Evolutionary conservation across 2,113 vertebrate genomes (phyloP).

Genomic region (Catharus minimus): DNA sequence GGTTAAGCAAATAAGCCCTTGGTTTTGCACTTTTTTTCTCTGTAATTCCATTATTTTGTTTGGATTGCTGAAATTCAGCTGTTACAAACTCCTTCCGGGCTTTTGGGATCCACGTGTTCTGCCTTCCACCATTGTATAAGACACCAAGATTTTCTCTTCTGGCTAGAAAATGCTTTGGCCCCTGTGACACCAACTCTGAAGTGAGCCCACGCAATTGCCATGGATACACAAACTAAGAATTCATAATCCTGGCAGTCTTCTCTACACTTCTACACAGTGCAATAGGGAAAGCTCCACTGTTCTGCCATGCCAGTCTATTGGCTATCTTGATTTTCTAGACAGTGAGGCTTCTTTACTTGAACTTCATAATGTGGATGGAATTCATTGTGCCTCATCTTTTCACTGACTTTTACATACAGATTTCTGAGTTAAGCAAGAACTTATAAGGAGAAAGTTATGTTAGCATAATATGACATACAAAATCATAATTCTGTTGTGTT

Average conservation of each 20-base stretch:
- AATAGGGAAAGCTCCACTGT: not conserved
- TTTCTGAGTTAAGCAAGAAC: not conserved
- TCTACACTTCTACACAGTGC: not conserved
- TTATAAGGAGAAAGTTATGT: not conserved
- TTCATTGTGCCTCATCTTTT: not conserved
- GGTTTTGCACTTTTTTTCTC: not conserved
- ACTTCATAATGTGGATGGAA: not conserved
- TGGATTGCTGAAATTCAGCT: not conserved
- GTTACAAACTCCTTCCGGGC: not conserved
- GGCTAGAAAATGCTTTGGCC: not conserved
- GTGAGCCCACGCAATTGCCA: not conserved
- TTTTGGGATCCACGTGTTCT: not conserved
- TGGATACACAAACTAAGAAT: not conserved
- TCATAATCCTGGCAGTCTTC: not conserved
- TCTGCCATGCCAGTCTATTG: not conserved
- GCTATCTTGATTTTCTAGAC: not conserved
- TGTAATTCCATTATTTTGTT: not conserved
- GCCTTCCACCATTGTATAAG: too few species aligned
- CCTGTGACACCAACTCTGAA: not conserved
- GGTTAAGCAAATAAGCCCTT: not conserved
- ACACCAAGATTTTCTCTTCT: not conserved
- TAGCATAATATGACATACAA: not conserved
- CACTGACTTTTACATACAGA: not conserved
- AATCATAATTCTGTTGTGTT: not conserved
- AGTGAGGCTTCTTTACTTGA: not conserved